These are phyloP conservation scores for Kradibia gibbosae DNA, from an alignment of 1,140 invertebrate genomes.

Conservation along the genomic window DNA sequence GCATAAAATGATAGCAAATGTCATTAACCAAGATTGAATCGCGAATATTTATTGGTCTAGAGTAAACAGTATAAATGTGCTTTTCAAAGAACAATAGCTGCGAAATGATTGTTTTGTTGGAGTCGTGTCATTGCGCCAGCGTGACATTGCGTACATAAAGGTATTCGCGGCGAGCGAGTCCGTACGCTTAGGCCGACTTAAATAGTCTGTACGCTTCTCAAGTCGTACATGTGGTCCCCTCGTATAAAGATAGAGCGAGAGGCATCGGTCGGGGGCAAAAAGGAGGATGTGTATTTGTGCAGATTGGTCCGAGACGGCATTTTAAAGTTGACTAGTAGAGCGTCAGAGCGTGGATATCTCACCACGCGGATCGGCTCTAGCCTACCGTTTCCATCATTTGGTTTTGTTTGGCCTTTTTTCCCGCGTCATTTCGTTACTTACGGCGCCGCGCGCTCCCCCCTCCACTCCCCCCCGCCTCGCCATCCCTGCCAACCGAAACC, in stretches of 20 bases:
- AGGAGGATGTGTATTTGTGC: not conserved
- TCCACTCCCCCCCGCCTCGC: too few relatives aligned
- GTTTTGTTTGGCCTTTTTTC: slow-evolving; percentile 49
- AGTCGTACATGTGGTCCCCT: not conserved
- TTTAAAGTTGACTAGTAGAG: slow-evolving; percentile 63
- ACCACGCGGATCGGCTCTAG: slow-evolving; percentile 43
- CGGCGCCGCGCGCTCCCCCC: too few relatives aligned
- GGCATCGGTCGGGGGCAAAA: not conserved
- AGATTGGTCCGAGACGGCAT: not conserved
- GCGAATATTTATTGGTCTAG: not conserved
- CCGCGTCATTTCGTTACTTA: slow-evolving; percentile 19
- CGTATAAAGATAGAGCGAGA: not conserved
- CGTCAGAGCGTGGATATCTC: slow-evolving; percentile 60
- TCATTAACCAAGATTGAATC: not conserved
- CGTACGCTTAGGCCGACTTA: not conserved
- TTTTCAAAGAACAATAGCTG: not conserved
- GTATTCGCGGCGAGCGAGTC: not conserved
- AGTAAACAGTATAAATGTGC: not conserved
- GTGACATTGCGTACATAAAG: not conserved
- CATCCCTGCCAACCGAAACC: too few relatives aligned
- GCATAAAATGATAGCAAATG: too few relatives aligned
- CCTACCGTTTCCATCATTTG: slow-evolving; percentile 53
- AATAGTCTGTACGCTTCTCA: not conserved
- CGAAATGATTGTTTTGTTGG: not conserved
- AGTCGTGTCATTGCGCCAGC: not conserved